Evolutionary conservation across 2,797 vertebrate species (phyloP).

Genomic region (Thamnophis elegans): DNA sequence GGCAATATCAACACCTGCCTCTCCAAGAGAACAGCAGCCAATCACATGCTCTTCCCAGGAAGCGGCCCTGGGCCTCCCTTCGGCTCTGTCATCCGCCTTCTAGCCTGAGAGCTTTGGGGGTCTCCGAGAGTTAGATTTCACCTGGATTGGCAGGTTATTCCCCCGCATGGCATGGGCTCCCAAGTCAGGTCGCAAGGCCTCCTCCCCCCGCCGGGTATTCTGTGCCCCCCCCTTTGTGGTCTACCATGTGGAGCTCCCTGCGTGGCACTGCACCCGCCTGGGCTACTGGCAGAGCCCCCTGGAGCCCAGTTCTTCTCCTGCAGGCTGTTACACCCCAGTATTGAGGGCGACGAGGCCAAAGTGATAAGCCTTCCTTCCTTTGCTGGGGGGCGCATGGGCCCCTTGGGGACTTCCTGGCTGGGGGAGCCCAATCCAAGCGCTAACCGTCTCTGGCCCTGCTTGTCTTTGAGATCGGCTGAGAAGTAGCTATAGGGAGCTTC

Average conservation of each 20-base stretch:
- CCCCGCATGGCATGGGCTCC: background rate
- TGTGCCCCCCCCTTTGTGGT: background rate
- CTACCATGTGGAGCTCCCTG: background rate
- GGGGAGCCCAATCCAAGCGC: background rate
- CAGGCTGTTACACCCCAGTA: background rate
- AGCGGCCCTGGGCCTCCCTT: background rate
- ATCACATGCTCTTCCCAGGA: background rate
- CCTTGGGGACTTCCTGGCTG: background rate
- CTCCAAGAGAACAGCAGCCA: background rate
- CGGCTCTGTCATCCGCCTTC: background rate
- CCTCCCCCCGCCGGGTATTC: background rate
- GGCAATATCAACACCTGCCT: background rate
- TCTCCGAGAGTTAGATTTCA: background rate
- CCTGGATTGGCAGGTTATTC: background rate
- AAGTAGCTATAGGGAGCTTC: background rate
- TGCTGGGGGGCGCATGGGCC: background rate
- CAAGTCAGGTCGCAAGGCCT: background rate
- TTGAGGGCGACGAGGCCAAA: background rate
- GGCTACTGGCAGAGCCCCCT: background rate
- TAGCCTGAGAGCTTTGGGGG: background rate
- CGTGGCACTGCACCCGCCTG: background rate
- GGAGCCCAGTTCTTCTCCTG: background rate
- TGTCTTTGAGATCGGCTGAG: background rate
- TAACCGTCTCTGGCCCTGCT: background rate
- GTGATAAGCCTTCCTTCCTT: background rate